Percentiles rank a stretch among this genome's conserved stretches.
Conservation (phyloP, 2,113 vertebrate genomes). For the Pomatostomus ruficeps region DNA sequence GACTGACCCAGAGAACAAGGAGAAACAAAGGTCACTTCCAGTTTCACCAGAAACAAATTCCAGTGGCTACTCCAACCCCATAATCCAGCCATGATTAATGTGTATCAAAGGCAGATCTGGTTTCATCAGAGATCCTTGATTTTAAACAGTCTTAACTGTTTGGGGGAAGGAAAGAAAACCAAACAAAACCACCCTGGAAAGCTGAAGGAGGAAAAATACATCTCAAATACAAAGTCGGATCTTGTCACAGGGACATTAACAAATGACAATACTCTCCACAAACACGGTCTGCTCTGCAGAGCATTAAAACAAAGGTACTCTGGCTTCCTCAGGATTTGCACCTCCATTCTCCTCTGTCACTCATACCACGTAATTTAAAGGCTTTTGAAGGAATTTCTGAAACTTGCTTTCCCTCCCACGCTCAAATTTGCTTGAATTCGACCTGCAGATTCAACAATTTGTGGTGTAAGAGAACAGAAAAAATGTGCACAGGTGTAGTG, state of each 20-base stretch:
- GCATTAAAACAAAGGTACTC: not conserved
- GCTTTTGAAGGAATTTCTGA: not conserved
- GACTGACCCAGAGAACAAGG: conserved; percentile 16
- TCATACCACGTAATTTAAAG: not conserved
- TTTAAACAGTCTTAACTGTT: not conserved
- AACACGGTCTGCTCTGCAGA: not conserved
- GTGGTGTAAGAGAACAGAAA: not conserved
- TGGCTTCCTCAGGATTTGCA: not conserved
- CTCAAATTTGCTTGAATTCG: not conserved
- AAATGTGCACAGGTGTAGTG: not conserved
- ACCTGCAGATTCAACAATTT: not conserved
- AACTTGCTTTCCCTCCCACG: not conserved
- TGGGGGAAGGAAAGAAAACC: not conserved
- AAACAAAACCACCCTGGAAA: not conserved
- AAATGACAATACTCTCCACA: not conserved
- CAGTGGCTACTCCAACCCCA: conserved; percentile 33
- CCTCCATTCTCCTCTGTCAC: not conserved
- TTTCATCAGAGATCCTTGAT: not conserved
- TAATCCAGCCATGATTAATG: conserved; percentile 36
- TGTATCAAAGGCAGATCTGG: not conserved
- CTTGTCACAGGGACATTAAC: not conserved
- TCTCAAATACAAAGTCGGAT: not conserved
- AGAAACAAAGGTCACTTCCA: conserved; percentile 44
- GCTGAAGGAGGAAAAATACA: not conserved
- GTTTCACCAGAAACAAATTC: conserved; percentile 39